Conservation (phyloP, 2,888 invertebrate species). For the Panopea generosa region DNA sequence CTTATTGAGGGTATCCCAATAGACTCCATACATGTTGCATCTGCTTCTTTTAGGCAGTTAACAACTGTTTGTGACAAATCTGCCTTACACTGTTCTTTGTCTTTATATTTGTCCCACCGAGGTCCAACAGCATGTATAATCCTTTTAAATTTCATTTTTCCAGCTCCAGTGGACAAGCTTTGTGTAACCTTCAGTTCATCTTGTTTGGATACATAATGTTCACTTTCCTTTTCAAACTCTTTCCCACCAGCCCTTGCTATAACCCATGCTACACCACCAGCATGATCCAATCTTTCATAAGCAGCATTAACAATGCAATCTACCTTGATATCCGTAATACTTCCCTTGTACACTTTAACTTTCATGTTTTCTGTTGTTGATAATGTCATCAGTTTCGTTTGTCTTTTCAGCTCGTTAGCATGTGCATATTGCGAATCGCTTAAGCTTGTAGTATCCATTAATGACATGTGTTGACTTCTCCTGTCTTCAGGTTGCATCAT, state of each 20-base stretch:
- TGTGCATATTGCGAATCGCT: no score
- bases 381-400: background rate
- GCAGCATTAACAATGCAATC: constrained; percentile 48
- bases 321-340: constrained; percentile 28
- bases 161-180: constrained; percentile 34
- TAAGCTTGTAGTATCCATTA: no score
- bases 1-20: constrained; percentile 18
- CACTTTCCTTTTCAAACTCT: constrained; percentile 25
- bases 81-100: constrained; percentile 4
- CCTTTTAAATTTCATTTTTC: constrained; percentile 16
- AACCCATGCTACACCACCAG: constrained; percentile 31
- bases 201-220: constrained; percentile 13
- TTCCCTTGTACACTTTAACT: constrained; percentile 31
- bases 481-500: no score
- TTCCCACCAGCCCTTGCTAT: constrained; percentile 41
- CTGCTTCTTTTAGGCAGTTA: background rate
- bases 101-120: constrained; percentile 19
- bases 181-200: constrained; percentile 15
- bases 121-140: constrained; percentile 45
- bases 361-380: constrained; percentile 19
- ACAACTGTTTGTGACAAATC: constrained; percentile 7
- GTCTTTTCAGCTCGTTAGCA: no score
- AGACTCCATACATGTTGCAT: background rate
- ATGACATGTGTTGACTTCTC: no score
- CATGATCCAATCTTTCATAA: constrained; percentile 30